Conservation (phyloP, 2,113 vertebrate genomes). For the Zosterops lateralis region DNA sequence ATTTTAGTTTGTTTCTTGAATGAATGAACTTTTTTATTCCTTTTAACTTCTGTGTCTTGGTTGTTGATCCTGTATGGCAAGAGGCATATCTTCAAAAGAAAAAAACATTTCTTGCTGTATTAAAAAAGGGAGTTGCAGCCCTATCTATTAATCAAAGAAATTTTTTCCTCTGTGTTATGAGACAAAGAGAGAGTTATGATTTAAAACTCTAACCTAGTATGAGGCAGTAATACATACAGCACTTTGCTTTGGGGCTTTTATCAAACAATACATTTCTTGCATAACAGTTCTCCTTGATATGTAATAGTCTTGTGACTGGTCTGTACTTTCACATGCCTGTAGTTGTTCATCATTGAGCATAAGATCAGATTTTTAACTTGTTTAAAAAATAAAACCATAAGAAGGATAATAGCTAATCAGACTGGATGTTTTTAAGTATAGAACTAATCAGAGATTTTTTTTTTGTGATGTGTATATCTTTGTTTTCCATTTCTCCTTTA, state of each 20-base stretch:
- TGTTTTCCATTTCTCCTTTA: slow-evolving; percentile 7
- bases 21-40: not conserved
- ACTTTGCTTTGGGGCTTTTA: not conserved
- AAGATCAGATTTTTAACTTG: not conserved
- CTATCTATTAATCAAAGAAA: not conserved
- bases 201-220: not conserved
- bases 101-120: not conserved
- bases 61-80: not conserved
- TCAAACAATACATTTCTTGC: not conserved
- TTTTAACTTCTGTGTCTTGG: not conserved
- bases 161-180: not conserved
- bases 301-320: not conserved
- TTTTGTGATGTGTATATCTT: not conserved
- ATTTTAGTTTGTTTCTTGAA: not conserved
- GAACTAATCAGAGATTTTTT: not conserved
- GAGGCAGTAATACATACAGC: not conserved
- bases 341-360: not conserved
- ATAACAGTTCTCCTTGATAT: not conserved
- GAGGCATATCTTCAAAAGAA: not conserved
- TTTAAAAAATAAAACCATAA: not conserved
- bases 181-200: not conserved
- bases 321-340: not conserved
- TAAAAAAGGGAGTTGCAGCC: not conserved
- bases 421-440: not conserved
- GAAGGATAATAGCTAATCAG: not conserved